Evolutionary conservation across 2,797 vertebrate species (phyloP), one percentile per base, ranked within the genome.

Genomic region (Ataeniobius toweri): DNA sequence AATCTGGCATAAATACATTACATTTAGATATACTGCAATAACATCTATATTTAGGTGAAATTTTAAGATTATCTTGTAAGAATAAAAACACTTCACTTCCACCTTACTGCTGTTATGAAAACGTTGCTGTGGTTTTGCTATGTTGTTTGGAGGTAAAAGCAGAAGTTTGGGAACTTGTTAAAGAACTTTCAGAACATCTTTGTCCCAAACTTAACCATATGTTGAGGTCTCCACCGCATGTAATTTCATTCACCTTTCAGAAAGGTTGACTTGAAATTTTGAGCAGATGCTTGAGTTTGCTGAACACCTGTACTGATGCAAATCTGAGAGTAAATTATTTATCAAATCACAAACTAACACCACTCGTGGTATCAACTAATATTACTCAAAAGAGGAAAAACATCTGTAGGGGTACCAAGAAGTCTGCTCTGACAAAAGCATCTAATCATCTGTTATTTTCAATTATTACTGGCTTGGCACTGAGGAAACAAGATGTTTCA

Each of bases 291-390:
- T 77, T 80, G 63, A 86, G 73, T 88, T 90, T 88, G 80, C 53
- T 71, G 72, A 94, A 94, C 93, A 95, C 90, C 92, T 94, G 94
- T 83, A 93, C 74, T 5, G 36, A 72, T 83, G 74, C 80, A 76
- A 82, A 88, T 75, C 81, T 56, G 73, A 79, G 68, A 91, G 90
- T 93, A 75, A 94, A 95, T 93, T 94, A 95, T 95, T 95, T 93
- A 96, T 94, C 78, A 88, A 79, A 80, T 56, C 80, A 83, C 89
- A 90, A 86, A 90, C 83, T 82, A 91, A 94, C 87, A 93, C 72
- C 82, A 87, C 85, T 90, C 80, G 74, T 84, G 73, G 53, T 80
- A 77, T 90, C 85, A 91, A 90, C 89, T 85, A 86, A 87, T 84
- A 91, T 73, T 82, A 73, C 85, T 82, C 81, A 79, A 74, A 74